These are phyloP conservation scores for Gymnorhina tibicen DNA, from an alignment of 2,113 vertebrate genomes.

Conservation along the genomic window DNA sequence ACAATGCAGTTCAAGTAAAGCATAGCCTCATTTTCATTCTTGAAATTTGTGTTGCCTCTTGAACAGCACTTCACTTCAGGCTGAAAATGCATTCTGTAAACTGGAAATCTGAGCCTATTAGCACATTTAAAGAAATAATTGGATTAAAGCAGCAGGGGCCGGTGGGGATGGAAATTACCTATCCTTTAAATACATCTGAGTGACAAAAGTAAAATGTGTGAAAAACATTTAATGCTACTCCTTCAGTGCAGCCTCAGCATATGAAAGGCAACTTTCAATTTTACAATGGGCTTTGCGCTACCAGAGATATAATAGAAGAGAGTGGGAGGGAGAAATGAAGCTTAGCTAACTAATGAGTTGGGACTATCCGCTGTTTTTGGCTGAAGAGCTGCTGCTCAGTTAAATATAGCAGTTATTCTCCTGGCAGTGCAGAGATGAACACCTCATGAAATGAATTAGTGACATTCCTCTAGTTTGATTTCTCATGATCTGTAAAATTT, in stretches of 20 bases:
- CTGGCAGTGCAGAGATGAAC: slow-evolving; percentile 20
- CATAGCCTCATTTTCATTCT: background rate
- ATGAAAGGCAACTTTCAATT: slow-evolving; percentile 7
- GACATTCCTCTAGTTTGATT: slow-evolving; percentile 53
- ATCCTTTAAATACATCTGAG: background rate
- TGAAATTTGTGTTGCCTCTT: background rate
- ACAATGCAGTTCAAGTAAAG: background rate
- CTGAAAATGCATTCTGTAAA: background rate
- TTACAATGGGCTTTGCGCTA: background rate
- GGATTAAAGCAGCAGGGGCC: background rate
- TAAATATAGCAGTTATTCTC: slow-evolving; percentile 36
- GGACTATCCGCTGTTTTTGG: background rate
- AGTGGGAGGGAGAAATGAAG: slow-evolving; percentile 31
- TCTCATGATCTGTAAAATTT: slow-evolving; percentile 57
- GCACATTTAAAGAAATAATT: slow-evolving; percentile 34
- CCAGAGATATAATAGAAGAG: background rate
- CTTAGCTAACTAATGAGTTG: slow-evolving; percentile 25
- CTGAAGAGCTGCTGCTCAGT: background rate
- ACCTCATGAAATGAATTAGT: slow-evolving; percentile 55
- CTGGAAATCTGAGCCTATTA: slow-evolving; percentile 21
- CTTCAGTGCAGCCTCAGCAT: background rate
- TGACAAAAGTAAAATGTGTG: background rate
- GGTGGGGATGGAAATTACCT: background rate
- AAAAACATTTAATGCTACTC: background rate
- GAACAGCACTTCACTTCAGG: background rate